phyloP scores from a whole-genome alignment of 2,888 invertebrate genomes.

The Tachina grossa region DNA sequence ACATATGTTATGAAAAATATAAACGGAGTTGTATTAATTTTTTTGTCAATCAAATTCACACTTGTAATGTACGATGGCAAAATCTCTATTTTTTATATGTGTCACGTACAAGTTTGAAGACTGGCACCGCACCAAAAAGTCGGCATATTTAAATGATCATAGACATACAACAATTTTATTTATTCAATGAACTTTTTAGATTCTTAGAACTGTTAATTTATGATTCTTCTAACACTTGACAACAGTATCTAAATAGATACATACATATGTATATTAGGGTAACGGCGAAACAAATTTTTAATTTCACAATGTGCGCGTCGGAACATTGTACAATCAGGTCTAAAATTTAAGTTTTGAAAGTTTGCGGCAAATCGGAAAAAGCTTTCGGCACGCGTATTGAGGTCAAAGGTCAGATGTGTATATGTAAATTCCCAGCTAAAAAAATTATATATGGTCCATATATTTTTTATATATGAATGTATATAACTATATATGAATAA shows the following conservation, averaged over 20 bases:
- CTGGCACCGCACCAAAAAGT: constrained; percentile 5
- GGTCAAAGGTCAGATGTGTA: too few species aligned
- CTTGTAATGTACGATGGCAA: not conserved
- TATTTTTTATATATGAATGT: too few species aligned
- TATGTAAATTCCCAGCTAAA: too few species aligned
- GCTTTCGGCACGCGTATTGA: too few species aligned
- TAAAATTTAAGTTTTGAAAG: too few species aligned
- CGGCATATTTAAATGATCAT: not conserved
- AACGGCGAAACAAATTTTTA: not conserved
- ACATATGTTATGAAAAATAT: too few species aligned
- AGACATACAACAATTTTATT: constrained; percentile 7
- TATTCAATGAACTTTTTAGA: constrained; percentile 9
- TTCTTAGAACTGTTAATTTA: constrained; percentile 29
- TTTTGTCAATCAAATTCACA: constrained; percentile 11
- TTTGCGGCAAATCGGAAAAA: too few species aligned
- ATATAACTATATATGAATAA: too few species aligned
- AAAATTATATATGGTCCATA: too few species aligned
- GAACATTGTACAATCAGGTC: too few species aligned
- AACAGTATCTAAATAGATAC: constrained; percentile 10
- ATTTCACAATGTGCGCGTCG: too few species aligned
- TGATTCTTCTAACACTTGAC: constrained; percentile 27
- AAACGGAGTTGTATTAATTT: not conserved
- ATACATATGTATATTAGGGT: not conserved
- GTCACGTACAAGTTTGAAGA: constrained; percentile 11
- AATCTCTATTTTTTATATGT: not conserved